Base-by-base conservation (phyloP, 2,888 invertebrate genomes). In the Myopa testacea region DNA sequence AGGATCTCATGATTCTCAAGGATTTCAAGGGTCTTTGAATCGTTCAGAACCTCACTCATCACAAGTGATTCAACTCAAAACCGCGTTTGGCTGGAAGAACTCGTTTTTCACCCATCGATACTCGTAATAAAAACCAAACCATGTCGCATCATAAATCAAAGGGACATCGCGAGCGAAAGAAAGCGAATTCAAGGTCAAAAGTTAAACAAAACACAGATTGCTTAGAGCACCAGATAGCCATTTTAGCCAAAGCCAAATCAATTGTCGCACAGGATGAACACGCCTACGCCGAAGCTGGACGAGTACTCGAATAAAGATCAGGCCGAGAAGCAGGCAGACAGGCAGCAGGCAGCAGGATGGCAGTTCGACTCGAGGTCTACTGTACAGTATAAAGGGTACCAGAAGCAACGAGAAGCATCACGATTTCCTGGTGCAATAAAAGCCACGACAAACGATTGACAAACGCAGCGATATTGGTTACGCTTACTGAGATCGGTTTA, bases 401-500 rank as follows among this genome's bases (percentile, higher is more conserved):
- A 69, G 34, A 68, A 75, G 55, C 4, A 50, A 40, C 14, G 45
- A 69, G 16, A n/a, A 10, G 60, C 14, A 60, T n/a, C 26, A 68
- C n/a, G 69, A 58, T 65, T 75, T 75, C 68, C 65, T 65, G 38
- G 7, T 14, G 69, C 60, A 52, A 69, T 75, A 75, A 75, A 68
- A 55, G 69, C 63, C 37, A 65, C 69, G 75, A 75, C 75, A 75
- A 52, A 55, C 70, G 52, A 68, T 75, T 75, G 75, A 75, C 75
- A 75, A 75, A 75, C 68, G 75, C 62, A 60, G 10, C 40, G 60
- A 68, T 37, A 72, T 75, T 63, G 75, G 65, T 45, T 72, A 63
- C 73, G 73, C 62, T 74, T 45, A 63, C 73, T 37, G 74, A 58
- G 72, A 77, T 78, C 70, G 60, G 79, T 45, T 45, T 40, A 78